Percentiles rank a stretch among this genome's conserved stretches.
These are phyloP conservation scores for Mesorhabditis spiculigera DNA, from an alignment of 2,888 invertebrate genomes.

Conservation along the genomic window DNA sequence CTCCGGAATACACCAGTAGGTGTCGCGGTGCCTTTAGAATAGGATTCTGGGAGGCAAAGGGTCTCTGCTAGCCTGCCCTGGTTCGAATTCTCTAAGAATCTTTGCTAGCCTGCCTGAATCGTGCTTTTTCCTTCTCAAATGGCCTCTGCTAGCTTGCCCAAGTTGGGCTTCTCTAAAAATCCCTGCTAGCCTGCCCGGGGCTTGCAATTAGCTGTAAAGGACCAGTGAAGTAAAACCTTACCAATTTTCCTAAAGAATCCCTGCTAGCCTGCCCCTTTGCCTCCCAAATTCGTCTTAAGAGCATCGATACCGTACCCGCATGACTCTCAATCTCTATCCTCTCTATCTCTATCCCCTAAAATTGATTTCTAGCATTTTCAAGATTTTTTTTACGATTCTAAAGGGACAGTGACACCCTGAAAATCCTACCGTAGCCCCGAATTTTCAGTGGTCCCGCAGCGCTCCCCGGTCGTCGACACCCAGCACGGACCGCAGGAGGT, in stretches of 20 bases:
- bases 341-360: not conserved
- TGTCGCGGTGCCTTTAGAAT: not conserved
- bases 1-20: not conserved
- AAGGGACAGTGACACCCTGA: not conserved
- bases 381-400: not conserved
- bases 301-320: not conserved
- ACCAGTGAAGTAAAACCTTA: too few species aligned
- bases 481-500: not conserved
- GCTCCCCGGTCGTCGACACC: not conserved
- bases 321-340: not conserved
- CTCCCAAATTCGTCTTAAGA: too few species aligned
- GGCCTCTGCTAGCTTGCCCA: too few species aligned
- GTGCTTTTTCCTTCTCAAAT: too few species aligned
- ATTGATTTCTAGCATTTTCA: not conserved
- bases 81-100: too few species aligned
- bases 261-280: too few species aligned
- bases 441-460: not conserved
- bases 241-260: too few species aligned
- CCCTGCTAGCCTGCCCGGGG: too few species aligned
- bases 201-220: too few species aligned
- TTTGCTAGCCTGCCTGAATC: too few species aligned
- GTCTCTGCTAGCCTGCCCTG: not conserved
- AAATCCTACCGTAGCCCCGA: too few species aligned
- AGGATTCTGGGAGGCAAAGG: not conserved
- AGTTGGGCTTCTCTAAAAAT: too few species aligned